Percentiles rank a stretch among this genome's conserved stretches.
Evolutionary conservation across 2,797 vertebrate genomes (phyloP).

Genomic region (Notolabrus celidotus): DNA sequence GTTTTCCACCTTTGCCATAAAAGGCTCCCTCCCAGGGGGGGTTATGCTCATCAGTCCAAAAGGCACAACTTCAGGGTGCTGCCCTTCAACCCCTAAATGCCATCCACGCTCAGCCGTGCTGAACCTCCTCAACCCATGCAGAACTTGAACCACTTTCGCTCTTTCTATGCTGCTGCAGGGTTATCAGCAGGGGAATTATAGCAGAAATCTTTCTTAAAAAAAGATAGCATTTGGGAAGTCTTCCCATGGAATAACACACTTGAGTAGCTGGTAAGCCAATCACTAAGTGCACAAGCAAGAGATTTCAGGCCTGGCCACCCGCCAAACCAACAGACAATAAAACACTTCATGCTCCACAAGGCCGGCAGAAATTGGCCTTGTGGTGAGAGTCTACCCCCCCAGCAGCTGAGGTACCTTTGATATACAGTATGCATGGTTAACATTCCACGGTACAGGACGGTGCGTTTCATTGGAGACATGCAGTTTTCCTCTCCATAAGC

Average conservation of each 20-base stretch:
- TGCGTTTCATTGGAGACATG: constrained; percentile 24
- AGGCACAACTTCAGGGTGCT: constrained; percentile 74
- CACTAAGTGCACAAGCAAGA: constrained; percentile 51
- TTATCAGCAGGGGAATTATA: constrained; percentile 70
- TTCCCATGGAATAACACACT: constrained; percentile 70
- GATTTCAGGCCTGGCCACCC: constrained; percentile 66
- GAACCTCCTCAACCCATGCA: constrained; percentile 80
- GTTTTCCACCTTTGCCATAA: constrained; percentile 55
- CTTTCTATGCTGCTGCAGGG: constrained; percentile 58
- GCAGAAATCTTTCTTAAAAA: constrained; percentile 61
- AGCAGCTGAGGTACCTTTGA: constrained; percentile 40
- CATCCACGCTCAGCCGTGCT: constrained; percentile 75
- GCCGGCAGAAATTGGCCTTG: constrained; percentile 50
- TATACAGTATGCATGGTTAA: constrained; percentile 51
- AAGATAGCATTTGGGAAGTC: constrained; percentile 67
- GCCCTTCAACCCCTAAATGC: constrained; percentile 75
- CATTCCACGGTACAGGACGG: constrained; percentile 43
- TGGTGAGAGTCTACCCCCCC: constrained; percentile 27
- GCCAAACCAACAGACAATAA: constrained; percentile 77
- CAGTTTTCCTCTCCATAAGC: constrained; percentile 34
- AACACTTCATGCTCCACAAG: constrained; percentile 67
- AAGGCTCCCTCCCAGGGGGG: constrained; percentile 63
- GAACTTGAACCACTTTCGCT: constrained; percentile 73
- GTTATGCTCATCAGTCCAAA: constrained; percentile 65
- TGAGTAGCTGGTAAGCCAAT: constrained; percentile 62